Percentiles rank a stretch among this genome's conserved stretches.
Evolutionary conservation across 2,797 vertebrate genomes (phyloP).

Genomic region (Muscicapa comitata): DNA sequence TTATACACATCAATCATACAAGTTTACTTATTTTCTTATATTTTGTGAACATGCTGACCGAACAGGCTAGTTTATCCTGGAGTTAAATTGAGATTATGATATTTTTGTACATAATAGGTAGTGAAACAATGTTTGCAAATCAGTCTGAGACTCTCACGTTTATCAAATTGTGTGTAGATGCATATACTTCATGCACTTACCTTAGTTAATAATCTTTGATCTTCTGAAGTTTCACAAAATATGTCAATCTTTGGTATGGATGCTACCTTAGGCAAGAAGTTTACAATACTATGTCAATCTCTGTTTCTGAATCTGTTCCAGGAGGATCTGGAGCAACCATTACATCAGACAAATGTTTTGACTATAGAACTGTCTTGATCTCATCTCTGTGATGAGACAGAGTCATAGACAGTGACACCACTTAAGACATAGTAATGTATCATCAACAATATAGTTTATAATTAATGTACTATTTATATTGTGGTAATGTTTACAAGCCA

Average conservation of each 20-base stretch:
- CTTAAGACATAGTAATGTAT: background rate
- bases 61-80: background rate
- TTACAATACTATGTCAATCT: background rate
- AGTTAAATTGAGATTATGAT: background rate
- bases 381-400: background rate
- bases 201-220: background rate
- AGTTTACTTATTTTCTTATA: background rate
- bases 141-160: background rate
- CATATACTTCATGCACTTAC: background rate
- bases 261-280: background rate
- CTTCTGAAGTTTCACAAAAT: background rate
- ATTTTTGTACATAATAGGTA: background rate
- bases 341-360: background rate
- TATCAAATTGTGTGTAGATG: background rate
- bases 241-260: background rate
- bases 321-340: background rate
- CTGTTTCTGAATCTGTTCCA: background rate
- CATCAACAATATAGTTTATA: constrained; percentile 15
- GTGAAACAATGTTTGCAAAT: background rate
- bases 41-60: background rate
- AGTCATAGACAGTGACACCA: background rate
- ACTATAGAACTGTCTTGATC: background rate
- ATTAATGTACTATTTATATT: constrained; percentile 32
- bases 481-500: background rate
- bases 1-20: background rate